phyloP scores from a whole-genome alignment of 1,140 invertebrate species.

The Bombus vancouverensis region DNA sequence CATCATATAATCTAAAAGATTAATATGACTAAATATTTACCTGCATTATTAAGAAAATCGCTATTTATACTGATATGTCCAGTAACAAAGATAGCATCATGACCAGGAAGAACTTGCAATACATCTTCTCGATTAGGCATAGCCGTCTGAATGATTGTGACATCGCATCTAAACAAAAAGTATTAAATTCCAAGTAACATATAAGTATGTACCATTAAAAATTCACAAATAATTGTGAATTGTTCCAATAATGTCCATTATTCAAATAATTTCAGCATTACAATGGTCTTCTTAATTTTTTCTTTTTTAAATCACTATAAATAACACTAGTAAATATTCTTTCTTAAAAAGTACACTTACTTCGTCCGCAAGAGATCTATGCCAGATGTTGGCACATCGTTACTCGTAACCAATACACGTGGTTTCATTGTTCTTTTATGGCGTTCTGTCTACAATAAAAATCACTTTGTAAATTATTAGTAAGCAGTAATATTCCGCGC shows the following conservation, averaged over 20 bases:
- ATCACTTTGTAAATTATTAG: neutral
- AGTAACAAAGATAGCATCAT: slow-evolving; percentile 74
- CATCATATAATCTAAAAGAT: neutral
- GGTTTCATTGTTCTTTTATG: slow-evolving; percentile 61
- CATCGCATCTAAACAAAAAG: slow-evolving; percentile 66
- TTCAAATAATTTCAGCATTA: neutral
- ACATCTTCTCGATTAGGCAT: slow-evolving; percentile 61
- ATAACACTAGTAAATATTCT: neutral
- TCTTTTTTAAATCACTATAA: neutral
- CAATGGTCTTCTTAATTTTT: neutral
- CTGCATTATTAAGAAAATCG: slow-evolving; percentile 74
- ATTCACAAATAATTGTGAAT: neutral
- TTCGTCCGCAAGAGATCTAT: slow-evolving; percentile 76
- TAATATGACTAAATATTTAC: slow-evolving; percentile 55
- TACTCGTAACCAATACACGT: slow-evolving; percentile 80
- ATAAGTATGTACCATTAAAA: neutral
- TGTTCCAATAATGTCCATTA: neutral
- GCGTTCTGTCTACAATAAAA: neutral
- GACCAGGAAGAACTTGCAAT: slow-evolving; percentile 69
- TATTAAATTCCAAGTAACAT: neutral
- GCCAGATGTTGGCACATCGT: slow-evolving; percentile 75
- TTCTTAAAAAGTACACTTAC: slow-evolving; percentile 50
- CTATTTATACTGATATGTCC: slow-evolving; percentile 68
- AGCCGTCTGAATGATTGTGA: slow-evolving; percentile 70
- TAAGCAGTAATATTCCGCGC: neutral